phyloP scores from a whole-genome alignment of 2,888 invertebrate genomes.

The Odontocerum albicorne region DNA sequence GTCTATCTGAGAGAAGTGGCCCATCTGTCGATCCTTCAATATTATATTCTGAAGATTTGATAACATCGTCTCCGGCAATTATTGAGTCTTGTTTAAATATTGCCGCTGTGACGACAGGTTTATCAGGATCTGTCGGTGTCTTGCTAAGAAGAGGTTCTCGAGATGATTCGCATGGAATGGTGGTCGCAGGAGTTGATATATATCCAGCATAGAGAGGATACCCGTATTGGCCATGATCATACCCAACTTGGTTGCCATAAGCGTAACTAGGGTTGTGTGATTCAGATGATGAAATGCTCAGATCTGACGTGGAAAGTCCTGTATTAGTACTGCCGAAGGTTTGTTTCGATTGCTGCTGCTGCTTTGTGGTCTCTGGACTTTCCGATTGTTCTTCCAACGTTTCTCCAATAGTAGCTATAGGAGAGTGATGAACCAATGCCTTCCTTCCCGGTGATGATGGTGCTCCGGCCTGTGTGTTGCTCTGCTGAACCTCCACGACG shows the following conservation, averaged over 20 bases:
- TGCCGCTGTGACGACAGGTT: slow-evolving; percentile 71
- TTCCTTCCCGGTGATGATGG: slow-evolving; percentile 43
- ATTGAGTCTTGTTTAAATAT: slow-evolving; percentile 66
- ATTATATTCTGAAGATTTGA: slow-evolving; percentile 52
- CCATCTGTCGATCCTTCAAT: slow-evolving; percentile 58
- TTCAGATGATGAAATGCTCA: slow-evolving; percentile 72
- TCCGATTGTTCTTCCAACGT: slow-evolving; percentile 38
- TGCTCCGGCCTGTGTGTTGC: slow-evolving; percentile 18
- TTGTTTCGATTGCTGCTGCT: slow-evolving; percentile 42
- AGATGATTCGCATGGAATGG: slow-evolving; percentile 50
- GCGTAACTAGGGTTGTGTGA: slow-evolving; percentile 74
- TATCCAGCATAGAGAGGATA: slow-evolving; percentile 66
- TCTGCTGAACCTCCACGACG: slow-evolving; percentile 67
- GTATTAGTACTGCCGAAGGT: slow-evolving; percentile 65
- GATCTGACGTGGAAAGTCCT: slow-evolving; percentile 80
- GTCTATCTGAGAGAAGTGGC: slow-evolving; percentile 54
- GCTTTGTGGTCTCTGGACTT: slow-evolving; percentile 43
- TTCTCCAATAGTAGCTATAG: slow-evolving; percentile 26
- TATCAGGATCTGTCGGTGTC: slow-evolving; percentile 56
- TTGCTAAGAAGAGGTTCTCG: slow-evolving; percentile 55
- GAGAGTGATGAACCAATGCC: slow-evolving; percentile 49
- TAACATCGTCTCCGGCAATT: slow-evolving; percentile 48
- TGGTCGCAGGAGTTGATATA: slow-evolving; percentile 44
- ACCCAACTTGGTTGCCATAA: slow-evolving; percentile 79
- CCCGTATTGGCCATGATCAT: slow-evolving; percentile 72